phyloP scores from a whole-genome alignment of 2,797 vertebrate genomes.

The Betta splendens region DNA sequence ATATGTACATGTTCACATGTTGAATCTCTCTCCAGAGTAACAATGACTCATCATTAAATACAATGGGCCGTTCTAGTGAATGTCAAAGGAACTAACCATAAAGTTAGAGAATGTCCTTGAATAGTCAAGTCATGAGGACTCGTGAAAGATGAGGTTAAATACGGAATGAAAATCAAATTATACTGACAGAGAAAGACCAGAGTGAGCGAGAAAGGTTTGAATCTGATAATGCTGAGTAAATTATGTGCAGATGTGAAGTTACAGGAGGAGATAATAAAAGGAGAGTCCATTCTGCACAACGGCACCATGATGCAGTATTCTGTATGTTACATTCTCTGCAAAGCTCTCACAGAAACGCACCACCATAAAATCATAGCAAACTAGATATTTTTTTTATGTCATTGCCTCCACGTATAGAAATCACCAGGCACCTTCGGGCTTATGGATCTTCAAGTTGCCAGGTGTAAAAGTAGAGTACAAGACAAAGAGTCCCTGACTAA shows the following conservation, averaged over 20 bases:
- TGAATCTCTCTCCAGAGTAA: slow-evolving; percentile 11
- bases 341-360: not conserved
- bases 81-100: slow-evolving; percentile 10
- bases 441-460: not conserved
- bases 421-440: too few relatives aligned
- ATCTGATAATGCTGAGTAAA: slow-evolving; percentile 50
- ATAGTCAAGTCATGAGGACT: not conserved
- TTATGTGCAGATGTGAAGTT: slow-evolving; percentile 39
- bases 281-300: not conserved
- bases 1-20: slow-evolving; percentile 12
- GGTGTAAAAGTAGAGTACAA: not conserved
- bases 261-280: slow-evolving; percentile 6
- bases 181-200: slow-evolving; percentile 15
- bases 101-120: not conserved
- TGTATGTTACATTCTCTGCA: not conserved
- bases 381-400: too few relatives aligned
- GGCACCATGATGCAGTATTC: slow-evolving; percentile 2
- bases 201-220: slow-evolving; percentile 2
- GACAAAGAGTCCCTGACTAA: not conserved
- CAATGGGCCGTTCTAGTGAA: slow-evolving; percentile 10
- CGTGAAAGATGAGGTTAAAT: slow-evolving; percentile 30
- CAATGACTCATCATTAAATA: slow-evolving; percentile 5
- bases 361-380: too few relatives aligned
- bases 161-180: slow-evolving; percentile 33
- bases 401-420: too few relatives aligned